Evolutionary conservation across 2,113 vertebrate species (phyloP).

Genomic region (Corythaeola cristata): DNA sequence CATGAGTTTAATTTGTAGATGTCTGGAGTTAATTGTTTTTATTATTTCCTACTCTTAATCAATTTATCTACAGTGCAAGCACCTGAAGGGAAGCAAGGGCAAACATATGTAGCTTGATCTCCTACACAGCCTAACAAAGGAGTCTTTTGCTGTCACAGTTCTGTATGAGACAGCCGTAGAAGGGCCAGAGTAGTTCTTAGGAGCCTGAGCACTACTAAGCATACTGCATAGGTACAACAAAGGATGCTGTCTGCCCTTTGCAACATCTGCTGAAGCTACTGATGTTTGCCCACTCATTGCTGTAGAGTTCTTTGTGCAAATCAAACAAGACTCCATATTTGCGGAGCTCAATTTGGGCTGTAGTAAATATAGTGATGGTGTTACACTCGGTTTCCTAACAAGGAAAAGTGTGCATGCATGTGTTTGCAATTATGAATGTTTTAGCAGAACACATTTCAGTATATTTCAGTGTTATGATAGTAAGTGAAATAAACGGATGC

Average conservation of each 20-base stretch:
- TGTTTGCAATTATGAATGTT: not conserved
- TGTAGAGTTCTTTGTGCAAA: not conserved
- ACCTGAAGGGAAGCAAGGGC: not conserved
- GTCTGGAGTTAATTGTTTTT: not conserved
- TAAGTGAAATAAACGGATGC: not conserved
- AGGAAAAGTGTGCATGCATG: not conserved
- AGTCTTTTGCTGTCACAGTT: not conserved
- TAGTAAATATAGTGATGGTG: not conserved
- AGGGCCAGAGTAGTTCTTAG: not conserved
- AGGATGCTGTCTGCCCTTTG: not conserved
- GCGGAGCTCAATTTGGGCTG: not conserved
- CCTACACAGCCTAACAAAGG: not conserved
- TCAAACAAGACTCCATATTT: not conserved
- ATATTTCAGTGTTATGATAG: not conserved
- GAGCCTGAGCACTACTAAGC: not conserved
- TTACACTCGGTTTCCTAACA: not conserved
- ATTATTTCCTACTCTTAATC: not conserved
- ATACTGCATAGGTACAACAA: not conserved
- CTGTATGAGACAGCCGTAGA: not conserved
- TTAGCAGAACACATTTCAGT: not conserved
- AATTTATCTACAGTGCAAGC: not conserved
- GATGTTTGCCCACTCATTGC: not conserved
- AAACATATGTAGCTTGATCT: not conserved
- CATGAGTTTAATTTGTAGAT: not conserved
- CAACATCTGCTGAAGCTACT: fast-evolving